Evolutionary conservation across 1,140 invertebrate species (phyloP).

Genomic region (Bradynema listronoti): DNA sequence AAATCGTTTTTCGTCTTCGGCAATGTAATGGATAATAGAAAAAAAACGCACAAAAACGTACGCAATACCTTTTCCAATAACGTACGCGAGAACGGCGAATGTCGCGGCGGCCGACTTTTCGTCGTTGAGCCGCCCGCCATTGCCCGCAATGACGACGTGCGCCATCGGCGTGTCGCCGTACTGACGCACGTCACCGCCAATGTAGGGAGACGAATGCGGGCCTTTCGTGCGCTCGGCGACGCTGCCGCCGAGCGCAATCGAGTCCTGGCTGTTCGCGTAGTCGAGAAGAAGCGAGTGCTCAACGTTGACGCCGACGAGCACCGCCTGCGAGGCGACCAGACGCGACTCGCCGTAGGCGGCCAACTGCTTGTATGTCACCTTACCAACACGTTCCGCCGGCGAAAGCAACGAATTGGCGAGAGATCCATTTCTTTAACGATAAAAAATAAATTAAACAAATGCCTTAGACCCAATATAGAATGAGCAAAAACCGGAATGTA

Average conservation of each 20-base stretch:
- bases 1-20: too few species aligned
- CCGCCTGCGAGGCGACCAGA: slow-evolving; percentile 42
- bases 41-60: background rate
- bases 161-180: slow-evolving; percentile 25
- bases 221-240: background rate
- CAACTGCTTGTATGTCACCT: slow-evolving; percentile 28
- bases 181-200: slow-evolving; percentile 44
- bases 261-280: slow-evolving; percentile 40
- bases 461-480: too few species aligned
- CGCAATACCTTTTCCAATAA: slow-evolving; percentile 32
- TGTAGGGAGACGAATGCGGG: slow-evolving; percentile 31
- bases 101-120: slow-evolving; percentile 41
- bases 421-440: slow-evolving; percentile 41
- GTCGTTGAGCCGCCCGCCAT: slow-evolving; percentile 45
- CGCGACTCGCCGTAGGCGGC: slow-evolving; percentile 33
- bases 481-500: too few species aligned
- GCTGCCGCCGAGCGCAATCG: background rate
- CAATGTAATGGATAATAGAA: background rate
- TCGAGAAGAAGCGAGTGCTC: slow-evolving; percentile 45
- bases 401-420: slow-evolving; percentile 49
- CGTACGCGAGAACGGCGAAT: slow-evolving; percentile 45
- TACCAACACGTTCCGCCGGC: slow-evolving; percentile 21
- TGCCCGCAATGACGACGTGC: slow-evolving; percentile 51
- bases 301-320: slow-evolving; percentile 49
- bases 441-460: too few species aligned